These are phyloP conservation scores for Cynopterus brachyotis DNA, from an alignment of 2,113 vertebrate species.

Conservation along the genomic window DNA sequence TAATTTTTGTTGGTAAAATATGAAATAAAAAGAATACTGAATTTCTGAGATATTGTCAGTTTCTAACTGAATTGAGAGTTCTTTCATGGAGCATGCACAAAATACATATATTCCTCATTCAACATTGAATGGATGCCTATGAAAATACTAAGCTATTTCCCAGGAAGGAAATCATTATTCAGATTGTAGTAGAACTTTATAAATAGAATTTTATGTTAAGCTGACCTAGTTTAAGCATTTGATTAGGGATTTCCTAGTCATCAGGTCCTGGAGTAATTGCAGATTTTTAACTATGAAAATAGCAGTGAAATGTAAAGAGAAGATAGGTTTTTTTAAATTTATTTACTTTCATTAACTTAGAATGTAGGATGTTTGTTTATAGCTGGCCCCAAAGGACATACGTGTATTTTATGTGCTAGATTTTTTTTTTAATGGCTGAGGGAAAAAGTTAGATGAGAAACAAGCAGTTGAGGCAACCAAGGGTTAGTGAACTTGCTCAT, in stretches of 20 bases:
- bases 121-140: not conserved
- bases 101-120: not conserved
- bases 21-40: not conserved
- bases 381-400: not conserved
- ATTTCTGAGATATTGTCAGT: not conserved
- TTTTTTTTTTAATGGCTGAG: not conserved
- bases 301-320: not conserved
- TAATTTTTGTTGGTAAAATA: not conserved
- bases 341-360: not conserved
- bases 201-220: not conserved
- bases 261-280: not conserved
- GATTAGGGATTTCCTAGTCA: not conserved
- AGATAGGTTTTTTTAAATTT: not conserved
- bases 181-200: not conserved
- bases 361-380: not conserved
- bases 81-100: not conserved
- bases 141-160: not conserved
- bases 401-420: not conserved
- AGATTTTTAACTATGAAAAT: not conserved
- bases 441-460: not conserved
- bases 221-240: not conserved
- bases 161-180: not conserved
- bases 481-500: not conserved
- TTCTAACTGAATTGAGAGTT: not conserved
- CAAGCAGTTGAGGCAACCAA: not conserved